Evolutionary conservation across 2,797 vertebrate species (phyloP), one percentile per base, ranked within the genome.

Genomic region (Echeneis naucrates): DNA sequence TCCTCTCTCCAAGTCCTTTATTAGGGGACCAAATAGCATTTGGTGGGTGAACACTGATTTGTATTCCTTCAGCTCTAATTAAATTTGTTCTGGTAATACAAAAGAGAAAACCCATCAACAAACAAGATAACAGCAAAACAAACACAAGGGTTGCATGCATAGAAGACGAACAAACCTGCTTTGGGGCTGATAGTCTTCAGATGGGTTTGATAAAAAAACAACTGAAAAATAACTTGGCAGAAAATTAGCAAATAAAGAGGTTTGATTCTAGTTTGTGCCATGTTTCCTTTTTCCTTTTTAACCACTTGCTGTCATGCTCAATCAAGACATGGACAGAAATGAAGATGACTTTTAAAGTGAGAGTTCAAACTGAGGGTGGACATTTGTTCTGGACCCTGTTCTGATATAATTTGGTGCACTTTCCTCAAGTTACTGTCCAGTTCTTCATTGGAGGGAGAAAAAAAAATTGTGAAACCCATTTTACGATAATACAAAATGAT

Each of bases 61-160:
- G 85, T 87, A 90, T 93, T 92, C 82, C 85, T 84, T 80, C 71
- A 77, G 65, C 78, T 86, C 82, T 92, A 90, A 93, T 92, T 92
- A 86, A 88, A 92, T 93, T 90, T 88, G 84, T 82, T 87, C 78
- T 82, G 75, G 81, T 86, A 90, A 92, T 87, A 89, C 80, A 88
- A 88, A 90, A 88, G 76, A 90, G 77, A 92, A 89, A 86, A 81
- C 71, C 77, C 73, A 88, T 89, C 83, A 88, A 90, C 86, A 89
- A 89, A 88, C 40, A 44, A 44, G 40, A 44, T 86, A 89, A 79
- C 60, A 72, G 75, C 81, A 86, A 87, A 79, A 84, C 85, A 92
- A 89, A 90, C 82, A 89, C 84, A 82, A 72, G 70, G 69, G 74
- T 45, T 68, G 67, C 73, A 80, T 75, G 72, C 71, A 88, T 73